Percentiles rank a stretch among this genome's conserved stretches.
These are phyloP conservation scores for Aspidiotus destructor DNA, from an alignment of 2,888 invertebrate genomes.

Conservation along the genomic window DNA sequence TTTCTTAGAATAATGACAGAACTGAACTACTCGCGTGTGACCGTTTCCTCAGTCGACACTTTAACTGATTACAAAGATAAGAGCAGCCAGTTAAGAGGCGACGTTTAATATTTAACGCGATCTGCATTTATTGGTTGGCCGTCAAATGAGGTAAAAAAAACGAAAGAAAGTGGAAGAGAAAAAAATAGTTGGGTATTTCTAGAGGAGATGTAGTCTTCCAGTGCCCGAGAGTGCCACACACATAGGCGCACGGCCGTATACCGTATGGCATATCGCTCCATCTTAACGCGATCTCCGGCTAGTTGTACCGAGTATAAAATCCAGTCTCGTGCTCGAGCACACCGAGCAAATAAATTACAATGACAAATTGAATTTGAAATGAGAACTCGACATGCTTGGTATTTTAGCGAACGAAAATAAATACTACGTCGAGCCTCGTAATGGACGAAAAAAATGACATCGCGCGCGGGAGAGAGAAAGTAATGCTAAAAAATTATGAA, in stretches of 20 bases:
- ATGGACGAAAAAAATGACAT: conserved; percentile 1
- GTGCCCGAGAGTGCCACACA: conserved; percentile 22
- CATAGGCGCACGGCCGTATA: conserved; percentile 23
- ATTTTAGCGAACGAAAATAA: conserved; percentile 1
- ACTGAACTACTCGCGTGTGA: conserved; percentile 30
- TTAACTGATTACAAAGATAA: conserved; percentile 32
- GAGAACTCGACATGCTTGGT: conserved; percentile 20
- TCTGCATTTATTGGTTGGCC: conserved; percentile 30
- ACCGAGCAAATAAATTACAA: conserved; percentile 28
- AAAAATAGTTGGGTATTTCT: too few species aligned
- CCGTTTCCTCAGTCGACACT: conserved; percentile 30
- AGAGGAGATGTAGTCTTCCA: neutral
- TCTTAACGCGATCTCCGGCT: conserved; percentile 21
- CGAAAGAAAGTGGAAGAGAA: neutral
- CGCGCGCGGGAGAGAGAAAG: neutral
- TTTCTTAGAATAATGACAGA: conserved; percentile 31
- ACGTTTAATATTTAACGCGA: conserved; percentile 32
- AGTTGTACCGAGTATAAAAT: conserved; percentile 12
- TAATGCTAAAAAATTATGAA: neutral
- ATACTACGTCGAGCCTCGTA: neutral
- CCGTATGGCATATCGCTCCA: conserved; percentile 29
- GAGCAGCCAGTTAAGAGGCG: conserved; percentile 29
- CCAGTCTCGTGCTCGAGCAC: conserved; percentile 9
- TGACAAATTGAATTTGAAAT: conserved; percentile 27
- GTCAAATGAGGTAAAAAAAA: conserved; percentile 29